Evolutionary conservation across 2,113 vertebrate species (phyloP).

Genomic region (Lepisosteus osseus): DNA sequence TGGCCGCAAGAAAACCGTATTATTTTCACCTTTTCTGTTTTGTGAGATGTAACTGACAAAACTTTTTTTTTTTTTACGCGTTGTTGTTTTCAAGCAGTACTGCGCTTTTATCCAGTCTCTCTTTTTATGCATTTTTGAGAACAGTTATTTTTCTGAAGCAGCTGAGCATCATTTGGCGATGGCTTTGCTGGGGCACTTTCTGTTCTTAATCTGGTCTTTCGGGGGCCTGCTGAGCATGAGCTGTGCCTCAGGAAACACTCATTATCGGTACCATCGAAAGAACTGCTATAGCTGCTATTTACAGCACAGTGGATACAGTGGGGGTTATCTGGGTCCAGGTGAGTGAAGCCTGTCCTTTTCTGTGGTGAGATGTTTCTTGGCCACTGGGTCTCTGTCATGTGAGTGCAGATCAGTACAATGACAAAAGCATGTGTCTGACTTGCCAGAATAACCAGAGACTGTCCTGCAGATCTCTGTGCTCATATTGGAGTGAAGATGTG

Average conservation of each 20-base stretch:
- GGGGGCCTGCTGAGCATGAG: constrained; percentile 42
- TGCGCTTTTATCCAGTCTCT: neutral
- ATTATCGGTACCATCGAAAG: constrained; percentile 68
- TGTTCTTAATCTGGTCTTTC: constrained; percentile 55
- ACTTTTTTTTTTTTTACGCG: neutral
- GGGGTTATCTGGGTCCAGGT: constrained; percentile 61
- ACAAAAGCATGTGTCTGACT: no score
- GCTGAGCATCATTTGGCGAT: constrained; percentile 32
- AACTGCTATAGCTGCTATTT: constrained; percentile 75
- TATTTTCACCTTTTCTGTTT: neutral
- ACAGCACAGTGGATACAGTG: constrained; percentile 54
- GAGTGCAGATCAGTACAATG: no score
- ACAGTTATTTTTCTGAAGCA: neutral
- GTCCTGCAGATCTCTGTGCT: no score
- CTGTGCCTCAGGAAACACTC: constrained; percentile 44
- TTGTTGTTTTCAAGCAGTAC: neutral
- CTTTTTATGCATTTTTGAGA: neutral
- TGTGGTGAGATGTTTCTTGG: no score
- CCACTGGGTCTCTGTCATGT: no score
- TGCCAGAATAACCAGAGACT: no score
- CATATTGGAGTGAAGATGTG: no score
- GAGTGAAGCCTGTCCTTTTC: constrained; percentile 34
- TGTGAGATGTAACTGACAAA: neutral
- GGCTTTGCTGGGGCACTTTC: constrained; percentile 26
- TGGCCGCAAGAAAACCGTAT: no score